Evolutionary conservation across 1,140 invertebrate species (phyloP).

Genomic region (Bombus waltoni): DNA sequence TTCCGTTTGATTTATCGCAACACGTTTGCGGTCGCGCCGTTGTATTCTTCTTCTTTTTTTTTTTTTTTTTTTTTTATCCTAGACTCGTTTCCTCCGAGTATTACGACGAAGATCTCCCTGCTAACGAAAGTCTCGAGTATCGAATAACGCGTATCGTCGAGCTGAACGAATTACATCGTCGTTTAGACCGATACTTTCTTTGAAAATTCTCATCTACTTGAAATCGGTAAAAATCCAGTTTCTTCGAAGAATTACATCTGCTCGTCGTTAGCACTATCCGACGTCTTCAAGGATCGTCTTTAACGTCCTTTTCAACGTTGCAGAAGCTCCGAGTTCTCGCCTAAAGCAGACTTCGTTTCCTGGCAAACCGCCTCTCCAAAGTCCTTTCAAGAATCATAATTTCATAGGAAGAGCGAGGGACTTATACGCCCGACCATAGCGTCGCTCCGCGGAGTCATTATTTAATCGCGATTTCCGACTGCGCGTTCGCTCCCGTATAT

Average conservation of each 20-base stretch:
- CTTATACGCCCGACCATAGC: not conserved
- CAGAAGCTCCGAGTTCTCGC: not conserved
- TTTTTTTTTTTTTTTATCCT: not conserved
- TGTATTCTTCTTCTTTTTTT: not conserved
- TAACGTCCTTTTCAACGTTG: not conserved
- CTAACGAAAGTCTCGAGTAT: not conserved
- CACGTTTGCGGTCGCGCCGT: not conserved
- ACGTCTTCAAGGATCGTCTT: not conserved
- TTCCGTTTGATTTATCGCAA: slow-evolving; percentile 25
- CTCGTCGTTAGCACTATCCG: not conserved
- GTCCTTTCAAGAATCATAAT: not conserved
- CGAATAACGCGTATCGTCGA: not conserved
- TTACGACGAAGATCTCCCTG: not conserved
- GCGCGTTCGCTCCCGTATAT: not conserved
- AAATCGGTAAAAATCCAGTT: not conserved
- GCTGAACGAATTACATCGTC: not conserved
- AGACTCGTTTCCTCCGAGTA: not conserved
- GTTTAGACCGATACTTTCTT: not conserved
- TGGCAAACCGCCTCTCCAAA: not conserved
- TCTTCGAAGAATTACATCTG: not conserved
- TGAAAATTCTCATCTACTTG: not conserved
- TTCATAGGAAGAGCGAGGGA: not conserved
- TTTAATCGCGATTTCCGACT: not conserved
- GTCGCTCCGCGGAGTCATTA: not conserved
- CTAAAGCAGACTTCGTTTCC: not conserved